These are phyloP conservation scores for Pipra filicauda DNA, from an alignment of 2,113 vertebrate species.

Conservation along the genomic window DNA sequence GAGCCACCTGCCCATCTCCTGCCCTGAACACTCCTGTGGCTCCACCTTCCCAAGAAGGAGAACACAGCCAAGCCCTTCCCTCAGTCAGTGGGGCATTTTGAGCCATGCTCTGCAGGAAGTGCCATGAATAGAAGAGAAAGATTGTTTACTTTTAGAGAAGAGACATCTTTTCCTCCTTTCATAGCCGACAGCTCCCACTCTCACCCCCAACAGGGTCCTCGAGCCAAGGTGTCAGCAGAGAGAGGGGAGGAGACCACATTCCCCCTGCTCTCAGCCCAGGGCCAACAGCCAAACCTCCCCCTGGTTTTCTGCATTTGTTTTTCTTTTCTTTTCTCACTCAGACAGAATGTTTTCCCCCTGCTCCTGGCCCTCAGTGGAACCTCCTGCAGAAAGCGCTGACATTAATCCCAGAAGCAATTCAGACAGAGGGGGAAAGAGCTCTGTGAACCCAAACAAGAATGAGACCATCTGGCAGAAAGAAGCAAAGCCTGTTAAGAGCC, in stretches of 20 bases:
- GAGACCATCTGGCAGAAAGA: background rate
- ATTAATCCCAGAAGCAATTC: background rate
- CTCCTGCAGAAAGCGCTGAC: background rate
- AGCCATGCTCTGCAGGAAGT: background rate
- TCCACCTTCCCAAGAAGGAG: background rate
- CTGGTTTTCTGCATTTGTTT: background rate
- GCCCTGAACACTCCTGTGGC: background rate
- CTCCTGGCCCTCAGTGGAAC: background rate
- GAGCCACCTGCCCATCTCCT: background rate
- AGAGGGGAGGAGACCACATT: background rate
- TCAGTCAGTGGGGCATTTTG: background rate
- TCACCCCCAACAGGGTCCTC: background rate
- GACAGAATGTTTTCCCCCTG: background rate
- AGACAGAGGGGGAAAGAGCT: background rate
- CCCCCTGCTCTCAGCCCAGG: background rate
- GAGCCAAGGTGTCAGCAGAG: background rate
- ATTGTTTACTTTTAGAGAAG: background rate
- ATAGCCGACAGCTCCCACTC: background rate
- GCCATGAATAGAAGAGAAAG: background rate
- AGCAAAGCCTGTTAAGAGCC: background rate
- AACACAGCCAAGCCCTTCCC: background rate
- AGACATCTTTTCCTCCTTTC: background rate
- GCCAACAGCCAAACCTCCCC: background rate
- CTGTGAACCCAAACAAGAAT: background rate
- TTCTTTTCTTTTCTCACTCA: background rate